Conservation (phyloP, 2,888 invertebrate genomes). For the Herminia tarsipennalis region DNA sequence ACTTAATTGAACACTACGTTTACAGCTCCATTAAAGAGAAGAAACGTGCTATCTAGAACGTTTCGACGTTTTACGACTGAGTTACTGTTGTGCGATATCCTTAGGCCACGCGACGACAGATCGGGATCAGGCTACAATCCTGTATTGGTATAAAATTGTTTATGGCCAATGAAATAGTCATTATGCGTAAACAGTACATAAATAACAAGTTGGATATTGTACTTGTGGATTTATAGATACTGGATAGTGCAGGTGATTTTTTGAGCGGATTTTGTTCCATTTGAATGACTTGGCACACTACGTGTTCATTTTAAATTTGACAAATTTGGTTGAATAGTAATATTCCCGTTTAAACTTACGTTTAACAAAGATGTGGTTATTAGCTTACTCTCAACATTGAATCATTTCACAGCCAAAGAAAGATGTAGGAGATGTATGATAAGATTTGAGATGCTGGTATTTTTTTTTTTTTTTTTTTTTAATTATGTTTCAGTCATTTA, state of each 20-base stretch:
- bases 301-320: too few species aligned
- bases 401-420: too few species aligned
- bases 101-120: constrained; percentile 49
- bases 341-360: too few species aligned
- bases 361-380: too few species aligned
- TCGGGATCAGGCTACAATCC: constrained; percentile 58
- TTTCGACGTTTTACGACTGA: constrained; percentile 41
- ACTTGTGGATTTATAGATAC: neutral
- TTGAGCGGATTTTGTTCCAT: neutral
- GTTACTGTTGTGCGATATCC: constrained; percentile 36
- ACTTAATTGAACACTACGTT: constrained; percentile 15
- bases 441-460: too few species aligned
- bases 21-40: constrained; percentile 18
- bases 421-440: too few species aligned
- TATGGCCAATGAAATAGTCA: constrained; percentile 62
- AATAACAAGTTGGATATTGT: constrained; percentile 54
- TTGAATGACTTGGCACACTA: neutral
- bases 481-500: too few species aligned
- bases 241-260: neutral
- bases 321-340: too few species aligned
- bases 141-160: constrained; percentile 51
- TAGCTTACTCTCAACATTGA: too few species aligned
- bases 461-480: too few species aligned
- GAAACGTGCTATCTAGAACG: constrained; percentile 25
- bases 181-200: constrained; percentile 56